Evolutionary conservation across 2,113 vertebrate genomes (phyloP), one percentile per base, ranked within the genome.

Genomic region (Pyrgilauda ruficollis): DNA sequence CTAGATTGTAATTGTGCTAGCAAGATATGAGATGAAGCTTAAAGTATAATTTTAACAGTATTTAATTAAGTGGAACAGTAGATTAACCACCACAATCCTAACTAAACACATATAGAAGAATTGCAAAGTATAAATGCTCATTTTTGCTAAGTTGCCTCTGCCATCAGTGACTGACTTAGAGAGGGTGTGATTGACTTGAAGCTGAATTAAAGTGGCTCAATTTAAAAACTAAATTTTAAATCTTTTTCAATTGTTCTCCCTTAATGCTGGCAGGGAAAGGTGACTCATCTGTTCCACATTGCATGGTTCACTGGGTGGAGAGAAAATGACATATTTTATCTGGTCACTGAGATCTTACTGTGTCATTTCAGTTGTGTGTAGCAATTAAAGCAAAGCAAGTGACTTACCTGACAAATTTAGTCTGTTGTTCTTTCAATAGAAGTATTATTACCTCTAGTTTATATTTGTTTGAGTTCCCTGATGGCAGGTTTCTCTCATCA

Each of bases 311-410:
- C 52, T 67, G 63, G 24, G 6, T 52, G 41, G 56, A 44, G 61
- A 92, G 59, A 91, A 94, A 75, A 84, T 90, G 37, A 52, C 72
- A 80, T 95, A 64, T 84, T 95, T 89, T 79, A 53, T 82, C 77
- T 5, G 23, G 84, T 96, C 93, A 93, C 64, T 67, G 44, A 78
- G 73, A 86, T 52, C 84, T 88, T 70, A 70, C 55, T 43, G 50
- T 93, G 85, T 72, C 77, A 43, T 94, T 90, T 93, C 41, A 33
- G n/a, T 92, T 53, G 26, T 75, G 52, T 41, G 10, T 62, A 75
- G 83, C 61, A 95, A 88, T 95, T 96, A 95, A 95, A 92, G 64
- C 68, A 86, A 90, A 89, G 72, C 56, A 28, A 92, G 84, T 86
- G 44, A 84, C 87, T 94, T 96, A 84, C 68, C 87, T 26, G 2